These are phyloP conservation scores for Penaeus indicus DNA, from an alignment of 1,140 invertebrate genomes.

Conservation along the genomic window DNA sequence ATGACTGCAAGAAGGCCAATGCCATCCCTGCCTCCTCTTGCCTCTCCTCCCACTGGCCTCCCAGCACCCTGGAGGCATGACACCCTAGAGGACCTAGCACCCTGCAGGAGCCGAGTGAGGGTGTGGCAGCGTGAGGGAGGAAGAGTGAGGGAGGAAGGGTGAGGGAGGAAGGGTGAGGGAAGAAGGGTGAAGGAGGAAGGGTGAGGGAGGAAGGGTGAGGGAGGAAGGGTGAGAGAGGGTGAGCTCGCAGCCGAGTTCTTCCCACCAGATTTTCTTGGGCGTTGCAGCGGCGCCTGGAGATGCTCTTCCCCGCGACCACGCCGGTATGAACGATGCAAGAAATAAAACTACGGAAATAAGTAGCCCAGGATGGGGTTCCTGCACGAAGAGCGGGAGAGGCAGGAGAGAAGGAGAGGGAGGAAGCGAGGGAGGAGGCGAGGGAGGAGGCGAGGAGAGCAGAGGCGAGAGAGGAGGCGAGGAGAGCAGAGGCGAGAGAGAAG, in stretches of 20 bases:
- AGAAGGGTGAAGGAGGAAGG: not conserved
- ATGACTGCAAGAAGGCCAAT: too few relatives aligned
- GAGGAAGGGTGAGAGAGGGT: not conserved
- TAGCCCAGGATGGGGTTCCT: not conserved
- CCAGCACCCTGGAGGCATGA: too few relatives aligned
- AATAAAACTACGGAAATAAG: not conserved
- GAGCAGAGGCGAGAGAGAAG: not conserved
- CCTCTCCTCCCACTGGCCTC: too few relatives aligned
- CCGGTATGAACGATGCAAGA: not conserved
- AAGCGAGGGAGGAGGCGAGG: not conserved
- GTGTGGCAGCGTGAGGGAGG: too few relatives aligned
- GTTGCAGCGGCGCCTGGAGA: too few relatives aligned
- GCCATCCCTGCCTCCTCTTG: too few relatives aligned
- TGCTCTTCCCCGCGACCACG: not conserved
- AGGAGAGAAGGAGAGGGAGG: not conserved
- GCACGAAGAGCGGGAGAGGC: not conserved
- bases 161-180: not conserved
- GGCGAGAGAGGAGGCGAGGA: too few relatives aligned
- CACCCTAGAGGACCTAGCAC: too few relatives aligned
- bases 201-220: not conserved
- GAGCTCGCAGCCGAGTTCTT: not conserved
- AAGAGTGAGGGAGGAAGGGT: not conserved
- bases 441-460: too few relatives aligned
- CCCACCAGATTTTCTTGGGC: too few relatives aligned
- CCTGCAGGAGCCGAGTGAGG: too few relatives aligned